Percentiles rank a stretch among this genome's conserved stretches.
Conservation (phyloP, 2,113 vertebrate species). For the Urocitellus parryii region DNA sequence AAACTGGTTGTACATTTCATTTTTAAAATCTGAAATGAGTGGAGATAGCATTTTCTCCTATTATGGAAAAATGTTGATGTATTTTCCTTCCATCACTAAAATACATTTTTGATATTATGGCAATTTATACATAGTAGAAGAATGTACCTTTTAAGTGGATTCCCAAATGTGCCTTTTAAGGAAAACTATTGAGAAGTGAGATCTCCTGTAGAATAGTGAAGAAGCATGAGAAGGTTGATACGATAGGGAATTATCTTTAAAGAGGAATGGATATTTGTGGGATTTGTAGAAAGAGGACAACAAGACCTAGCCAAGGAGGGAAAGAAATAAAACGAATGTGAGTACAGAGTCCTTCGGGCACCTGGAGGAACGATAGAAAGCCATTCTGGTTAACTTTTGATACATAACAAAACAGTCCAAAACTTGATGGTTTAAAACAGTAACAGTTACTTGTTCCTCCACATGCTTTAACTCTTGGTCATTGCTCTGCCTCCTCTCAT, state of each 20-base stretch:
- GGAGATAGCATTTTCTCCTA: constrained; percentile 38
- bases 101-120: background rate
- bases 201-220: background rate
- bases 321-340: background rate
- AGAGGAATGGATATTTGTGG: background rate
- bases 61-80: background rate
- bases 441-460: background rate
- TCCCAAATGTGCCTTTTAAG: background rate
- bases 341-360: too few species aligned
- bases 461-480: background rate
- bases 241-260: background rate
- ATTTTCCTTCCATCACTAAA: background rate
- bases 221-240: background rate
- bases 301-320: background rate
- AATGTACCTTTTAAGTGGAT: background rate
- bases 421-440: background rate
- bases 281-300: background rate
- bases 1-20: constrained; percentile 38
- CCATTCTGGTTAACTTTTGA: background rate
- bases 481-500: background rate
- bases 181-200: background rate
- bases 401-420: background rate
- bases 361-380: background rate
- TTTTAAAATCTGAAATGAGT: constrained; percentile 54
- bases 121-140: background rate